Percentiles rank a stretch among this genome's conserved stretches.
Conservation (phyloP, 2,888 invertebrate species). For the Agrochola lychnidis region DNA sequence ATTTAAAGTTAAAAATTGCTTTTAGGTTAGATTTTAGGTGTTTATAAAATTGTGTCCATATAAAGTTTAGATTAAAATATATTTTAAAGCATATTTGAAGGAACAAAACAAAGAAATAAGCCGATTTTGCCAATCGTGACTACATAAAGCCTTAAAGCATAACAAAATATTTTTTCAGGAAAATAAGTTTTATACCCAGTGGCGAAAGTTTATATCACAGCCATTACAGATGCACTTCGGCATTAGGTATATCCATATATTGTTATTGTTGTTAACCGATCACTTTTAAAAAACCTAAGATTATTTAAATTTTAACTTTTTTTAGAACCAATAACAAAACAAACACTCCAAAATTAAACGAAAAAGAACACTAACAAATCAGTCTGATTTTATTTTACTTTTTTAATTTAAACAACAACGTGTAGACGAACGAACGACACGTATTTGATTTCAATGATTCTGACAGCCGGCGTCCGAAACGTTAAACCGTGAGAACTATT, state of each 20-base stretch:
- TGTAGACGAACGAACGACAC: constrained; percentile 77
- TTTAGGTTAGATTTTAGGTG: constrained; percentile 44
- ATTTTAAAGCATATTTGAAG: constrained; percentile 26
- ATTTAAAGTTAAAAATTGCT: constrained; percentile 33
- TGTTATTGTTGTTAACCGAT: constrained; percentile 72
- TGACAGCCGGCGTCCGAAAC: constrained; percentile 78
- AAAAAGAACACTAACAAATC: constrained; percentile 69
- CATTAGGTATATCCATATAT: constrained; percentile 85
- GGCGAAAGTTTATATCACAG: constrained; percentile 86
- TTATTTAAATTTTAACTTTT: constrained; percentile 62
- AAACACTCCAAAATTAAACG: constrained; percentile 70
- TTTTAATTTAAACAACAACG: constrained; percentile 66
- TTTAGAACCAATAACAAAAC: constrained; percentile 63
- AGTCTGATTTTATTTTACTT: constrained; percentile 54
- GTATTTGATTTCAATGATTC: constrained; percentile 78
- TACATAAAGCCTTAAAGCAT: constrained; percentile 75
- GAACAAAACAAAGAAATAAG: constrained; percentile 61
- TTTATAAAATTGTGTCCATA: constrained; percentile 46
- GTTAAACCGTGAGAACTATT: constrained; percentile 59
- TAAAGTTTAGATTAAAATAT: constrained; percentile 20
- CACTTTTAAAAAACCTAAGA: constrained; percentile 69
- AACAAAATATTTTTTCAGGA: constrained; percentile 57
- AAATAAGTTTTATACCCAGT: constrained; percentile 82
- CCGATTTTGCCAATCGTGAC: constrained; percentile 71
- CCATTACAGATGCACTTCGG: constrained; percentile 86